Conservation (phyloP, 2,888 invertebrate species). For the Lasioglossum oenotherae region DNA sequence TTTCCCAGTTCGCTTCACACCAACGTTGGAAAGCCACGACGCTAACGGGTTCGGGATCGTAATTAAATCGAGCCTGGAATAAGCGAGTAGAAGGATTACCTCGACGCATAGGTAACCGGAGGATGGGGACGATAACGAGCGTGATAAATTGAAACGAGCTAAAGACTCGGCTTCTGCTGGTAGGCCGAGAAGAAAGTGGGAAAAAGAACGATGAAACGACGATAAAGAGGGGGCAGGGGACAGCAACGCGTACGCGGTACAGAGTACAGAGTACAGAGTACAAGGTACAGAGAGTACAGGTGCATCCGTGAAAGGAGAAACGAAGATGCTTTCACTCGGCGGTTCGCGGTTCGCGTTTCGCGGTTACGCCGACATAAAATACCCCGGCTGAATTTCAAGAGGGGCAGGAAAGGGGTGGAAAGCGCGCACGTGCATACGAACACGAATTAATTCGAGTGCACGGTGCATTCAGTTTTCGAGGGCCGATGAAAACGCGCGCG, state of each 20-base stretch:
- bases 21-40: background rate
- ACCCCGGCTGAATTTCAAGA: conserved; percentile 47
- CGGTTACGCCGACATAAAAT: conserved; percentile 56
- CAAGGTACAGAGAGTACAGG: background rate
- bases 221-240: background rate
- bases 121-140: conserved; percentile 48
- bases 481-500: conserved; percentile 54
- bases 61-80: background rate
- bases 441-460: conserved; percentile 65
- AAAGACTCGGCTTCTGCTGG: background rate
- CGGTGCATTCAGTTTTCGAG: conserved; percentile 55
- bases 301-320: background rate
- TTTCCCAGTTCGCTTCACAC: background rate
- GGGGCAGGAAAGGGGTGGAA: conserved; percentile 16
- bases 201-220: background rate
- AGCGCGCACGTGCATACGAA: conserved; percentile 35
- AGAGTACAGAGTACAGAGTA: background rate
- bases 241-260: background rate
- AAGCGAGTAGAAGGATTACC: background rate
- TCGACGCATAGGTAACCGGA: background rate
- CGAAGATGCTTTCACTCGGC: conserved; percentile 40
- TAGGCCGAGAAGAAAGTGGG: background rate
- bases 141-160: conserved; percentile 17
- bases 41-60: background rate
- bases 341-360: conserved; percentile 12